Base-by-base conservation (phyloP, 2,888 invertebrate species). In the Chrysotoxum bicinctum region DNA sequence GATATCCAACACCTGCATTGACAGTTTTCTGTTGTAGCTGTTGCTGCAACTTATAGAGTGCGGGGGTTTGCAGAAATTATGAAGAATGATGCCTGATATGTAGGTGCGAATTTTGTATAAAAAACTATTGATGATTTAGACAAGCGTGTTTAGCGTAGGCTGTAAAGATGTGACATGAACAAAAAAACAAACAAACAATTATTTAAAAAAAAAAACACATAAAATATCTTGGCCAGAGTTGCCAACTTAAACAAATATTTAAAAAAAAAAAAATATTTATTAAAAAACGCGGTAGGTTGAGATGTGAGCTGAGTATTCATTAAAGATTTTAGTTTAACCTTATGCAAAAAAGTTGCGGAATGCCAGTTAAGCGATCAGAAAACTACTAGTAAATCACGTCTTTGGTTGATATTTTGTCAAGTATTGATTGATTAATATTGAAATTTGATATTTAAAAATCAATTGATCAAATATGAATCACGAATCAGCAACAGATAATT, bases 1-100 rank as follows among this genome's bases (percentile, higher is more conserved):
- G 81, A 85, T 74, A 81, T 81, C 77, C 76, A 85, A 85, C 85
- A 85, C 85, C 85, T 85, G 85, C 85, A 85, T 48, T 77, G 80
- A 81, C 85, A 85, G 76, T 82, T 83, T 77, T 72, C 52, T 60
- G 45, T 60, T 72, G 72, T 70, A 45, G 45, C 64, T 77, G 26
- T 45, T 40, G 54, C 9, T 54, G 19, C 40, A 35, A 69, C 43
- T 62, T 26, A 32, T n/a, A 43, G 40, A 35, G 23, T n/a, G 69
- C 30, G 54, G 60, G 66, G 35, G 37, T 8, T 7, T 16, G 26
- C 23, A 54, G 54, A n/a, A 54, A 69, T 40, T 35, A 56, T 58
- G 35, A 69, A 4, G 40, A 6, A 52, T 50, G 45, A 45, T 43
- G 66, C 12, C 35, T 30, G 43, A 52, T 54, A 19, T 19, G 8